Base-by-base conservation (phyloP, 2,888 invertebrate species). In the Oxyscelio sp. region DNA sequence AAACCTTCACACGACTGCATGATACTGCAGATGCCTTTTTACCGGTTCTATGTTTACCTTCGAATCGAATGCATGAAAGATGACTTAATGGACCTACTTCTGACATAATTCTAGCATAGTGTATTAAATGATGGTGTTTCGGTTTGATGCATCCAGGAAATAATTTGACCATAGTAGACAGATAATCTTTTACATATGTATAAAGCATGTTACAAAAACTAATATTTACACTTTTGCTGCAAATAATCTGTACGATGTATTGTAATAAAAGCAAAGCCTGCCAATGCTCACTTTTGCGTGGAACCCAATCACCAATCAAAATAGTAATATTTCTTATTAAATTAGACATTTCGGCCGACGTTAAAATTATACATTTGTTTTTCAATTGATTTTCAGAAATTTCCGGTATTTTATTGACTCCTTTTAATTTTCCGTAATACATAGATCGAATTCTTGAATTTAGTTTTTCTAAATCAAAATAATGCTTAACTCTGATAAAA, bases 301-400 rank as follows among this genome's bases (percentile, higher is more conserved):
- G 56, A 21, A 79, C 40, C 0, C 11, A 21, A 58, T 34, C 43
- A 17, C 79, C 79, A 71, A 79, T 63, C 2, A 56, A 63, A 11
- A 71, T 8, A 54, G 27, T 71, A 22, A 70, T 21, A 24, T 79
- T 40, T n/a, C 21, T 59, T 2, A 61, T 17, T 17, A 79, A 54
- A 38, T 56, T 40, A 0, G 58, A 11, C 63, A 79, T 79, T 58
- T 79, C 71, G 4, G 71, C 63, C 48, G 79, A 56, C 9, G 65
- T 61, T 40, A 79, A 21, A 21, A 71, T 65, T 24, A 71, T 79
- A 34, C 50, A 70, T 52, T 71, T 59, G 8, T 45, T 66, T 52
- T 54, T 61, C n/a, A 79, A n/a, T 19, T 66, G 17, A 2, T 9
- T 24, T 54, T 68, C 45, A 13, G 24, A 24, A 38, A 81, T 81